These are phyloP conservation scores for Hymenopus coronatus DNA, from an alignment of 2,888 invertebrate genomes.

Conservation along the genomic window DNA sequence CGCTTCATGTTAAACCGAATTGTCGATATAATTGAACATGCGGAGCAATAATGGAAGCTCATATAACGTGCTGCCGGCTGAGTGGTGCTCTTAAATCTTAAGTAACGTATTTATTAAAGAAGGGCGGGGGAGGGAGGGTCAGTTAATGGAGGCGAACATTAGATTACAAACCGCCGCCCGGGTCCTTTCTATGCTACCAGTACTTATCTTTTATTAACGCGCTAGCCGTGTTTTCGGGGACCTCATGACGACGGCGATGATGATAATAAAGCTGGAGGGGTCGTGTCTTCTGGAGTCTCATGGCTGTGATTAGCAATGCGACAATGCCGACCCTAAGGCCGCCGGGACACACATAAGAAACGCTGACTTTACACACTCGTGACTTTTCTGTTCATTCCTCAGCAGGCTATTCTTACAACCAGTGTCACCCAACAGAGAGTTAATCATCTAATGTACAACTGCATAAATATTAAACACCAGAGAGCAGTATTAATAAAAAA, in stretches of 20 bases:
- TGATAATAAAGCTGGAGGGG: background rate
- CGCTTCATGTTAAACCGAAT: background rate
- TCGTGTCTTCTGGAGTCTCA: background rate
- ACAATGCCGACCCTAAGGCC: too few relatives aligned
- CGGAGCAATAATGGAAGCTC: background rate
- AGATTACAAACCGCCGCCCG: background rate
- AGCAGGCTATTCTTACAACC: too few relatives aligned
- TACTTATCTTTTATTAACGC: slow-evolving; percentile 19
- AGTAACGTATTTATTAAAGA: slow-evolving; percentile 11
- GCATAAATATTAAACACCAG: too few relatives aligned
- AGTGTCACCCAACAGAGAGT: too few relatives aligned
- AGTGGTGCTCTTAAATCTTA: slow-evolving; percentile 8
- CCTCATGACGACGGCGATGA: background rate
- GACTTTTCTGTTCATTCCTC: too few relatives aligned
- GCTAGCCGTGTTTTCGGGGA: background rate
- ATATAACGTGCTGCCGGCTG: background rate
- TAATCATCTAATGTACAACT: too few relatives aligned
- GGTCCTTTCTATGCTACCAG: background rate
- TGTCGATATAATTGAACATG: slow-evolving; percentile 3
- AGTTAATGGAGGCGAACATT: slow-evolving; percentile 21
- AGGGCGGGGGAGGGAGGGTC: background rate
- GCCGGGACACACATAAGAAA: too few relatives aligned
- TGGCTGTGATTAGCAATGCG: background rate
- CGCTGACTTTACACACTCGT: too few relatives aligned
- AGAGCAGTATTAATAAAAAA: too few relatives aligned